phyloP scores from a whole-genome alignment of 2,113 vertebrate genomes.

The Ranitomeya variabilis region DNA sequence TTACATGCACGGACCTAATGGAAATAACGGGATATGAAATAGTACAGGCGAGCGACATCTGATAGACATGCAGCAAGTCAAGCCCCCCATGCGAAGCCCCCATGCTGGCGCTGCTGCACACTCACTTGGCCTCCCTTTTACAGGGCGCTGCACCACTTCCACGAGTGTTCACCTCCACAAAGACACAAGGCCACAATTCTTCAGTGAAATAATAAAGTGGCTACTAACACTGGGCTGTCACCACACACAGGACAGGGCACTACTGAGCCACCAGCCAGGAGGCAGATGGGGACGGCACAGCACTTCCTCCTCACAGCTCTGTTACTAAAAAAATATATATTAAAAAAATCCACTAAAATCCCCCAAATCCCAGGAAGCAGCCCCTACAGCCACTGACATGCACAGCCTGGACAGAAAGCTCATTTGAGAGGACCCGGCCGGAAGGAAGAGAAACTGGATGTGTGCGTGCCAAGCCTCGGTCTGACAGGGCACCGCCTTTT shows the following conservation, averaged over 20 bases:
- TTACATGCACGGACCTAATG: neutral
- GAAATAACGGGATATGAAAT: neutral
- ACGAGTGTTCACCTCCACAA: slow-evolving; percentile 11
- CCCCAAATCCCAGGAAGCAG: neutral
- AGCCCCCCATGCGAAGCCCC: neutral
- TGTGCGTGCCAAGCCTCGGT: slow-evolving; percentile 41
- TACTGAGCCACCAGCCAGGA: neutral
- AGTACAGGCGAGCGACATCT: neutral
- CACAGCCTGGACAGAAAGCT: slow-evolving; percentile 7
- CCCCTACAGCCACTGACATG: neutral
- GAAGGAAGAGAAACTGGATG: slow-evolving; percentile 39
- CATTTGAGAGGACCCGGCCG: slow-evolving; percentile 50
- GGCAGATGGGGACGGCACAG: neutral
- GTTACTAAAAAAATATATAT: neutral
- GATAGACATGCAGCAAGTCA: neutral
- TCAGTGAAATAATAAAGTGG: neutral
- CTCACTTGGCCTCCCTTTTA: slow-evolving; percentile 45
- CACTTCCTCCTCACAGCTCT: neutral
- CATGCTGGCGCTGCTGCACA: slow-evolving; percentile 6
- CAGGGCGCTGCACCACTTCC: slow-evolving; percentile 36
- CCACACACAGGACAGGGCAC: neutral
- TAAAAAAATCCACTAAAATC: neutral
- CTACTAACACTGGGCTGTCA: neutral
- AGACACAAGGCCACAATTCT: slow-evolving; percentile 3
- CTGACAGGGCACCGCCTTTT: neutral